Evolutionary conservation across 1,140 invertebrate genomes (phyloP), one percentile per base, ranked within the genome.

Genomic region (Cherax quadricarinatus): DNA sequence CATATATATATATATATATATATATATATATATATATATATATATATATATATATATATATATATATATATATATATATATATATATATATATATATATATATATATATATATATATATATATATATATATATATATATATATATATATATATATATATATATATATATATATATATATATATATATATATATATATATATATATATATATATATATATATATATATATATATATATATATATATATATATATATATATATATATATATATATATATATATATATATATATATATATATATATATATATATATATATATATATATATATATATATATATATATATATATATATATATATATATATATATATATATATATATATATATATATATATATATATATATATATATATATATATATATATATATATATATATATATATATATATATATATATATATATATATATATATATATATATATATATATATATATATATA

Each of bases 31-130:
- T 66, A 82, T 66, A 85, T 66, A 85, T 9, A 85, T 9, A 85
- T 66, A 85, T 9, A 85, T 66, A 82, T 66, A 85, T 66, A 85
- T 9, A 85, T 9, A 85, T 66, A 85, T 9, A 85, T 66, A 82
- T 66, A 85, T 66, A 85, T 9, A 85, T 9, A 85, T 66, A 85
- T 9, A 85, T 66, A 82, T 66, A 85, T 66, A 85, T 9, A 85
- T 9, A 85, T 66, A 85, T 9, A 85, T 66, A 51, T 66, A 85
- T 66, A 85, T 9, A 85, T 9, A 85, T 66, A 85, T 9, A 85
- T 66, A 82, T 66, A 85, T 66, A 85, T 9, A 85, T 9, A 85
- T 66, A 85, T 9, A 85, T 66, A 82, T 66, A 85, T 66, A 85
- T 9, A 85, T 9, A 85, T 66, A 85, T 9, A 85, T 66, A 84